These are phyloP conservation scores for Halesus radiatus DNA, from an alignment of 1,140 invertebrate genomes.

Conservation along the genomic window DNA sequence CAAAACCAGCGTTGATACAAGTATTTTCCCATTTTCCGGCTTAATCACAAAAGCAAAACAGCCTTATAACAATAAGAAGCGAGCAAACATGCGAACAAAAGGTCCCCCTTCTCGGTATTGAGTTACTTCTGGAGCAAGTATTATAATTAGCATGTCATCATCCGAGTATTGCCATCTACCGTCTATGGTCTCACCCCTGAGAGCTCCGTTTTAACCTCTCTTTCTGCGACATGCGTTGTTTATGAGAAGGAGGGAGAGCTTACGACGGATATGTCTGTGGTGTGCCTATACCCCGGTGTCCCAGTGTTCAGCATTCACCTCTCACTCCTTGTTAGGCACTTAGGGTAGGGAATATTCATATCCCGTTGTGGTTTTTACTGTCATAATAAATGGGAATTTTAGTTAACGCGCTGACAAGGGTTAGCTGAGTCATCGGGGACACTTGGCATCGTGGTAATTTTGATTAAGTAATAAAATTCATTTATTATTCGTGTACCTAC, in stretches of 20 bases:
- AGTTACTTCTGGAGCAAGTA: background rate
- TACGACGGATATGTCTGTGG: no score
- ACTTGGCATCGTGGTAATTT: no score
- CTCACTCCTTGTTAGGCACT: no score
- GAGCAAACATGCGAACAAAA: slow-evolving; percentile 11
- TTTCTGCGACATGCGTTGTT: no score
- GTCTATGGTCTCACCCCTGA: background rate
- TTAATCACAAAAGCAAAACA: slow-evolving; percentile 5
- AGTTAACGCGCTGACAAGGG: background rate
- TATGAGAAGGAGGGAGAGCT: no score
- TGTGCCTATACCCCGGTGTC: no score
- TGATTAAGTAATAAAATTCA: no score
- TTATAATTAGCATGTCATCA: slow-evolving; percentile 7
- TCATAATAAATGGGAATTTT: slow-evolving; percentile 7
- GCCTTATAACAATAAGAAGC: background rate
- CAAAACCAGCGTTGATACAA: background rate
- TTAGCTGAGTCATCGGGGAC: background rate
- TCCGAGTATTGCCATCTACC: background rate
- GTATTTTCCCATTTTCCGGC: background rate
- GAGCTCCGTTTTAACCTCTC: no score
- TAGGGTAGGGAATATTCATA: slow-evolving; percentile 7
- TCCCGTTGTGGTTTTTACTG: slow-evolving; percentile 4
- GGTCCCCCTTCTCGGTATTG: background rate
- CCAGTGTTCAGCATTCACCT: no score
- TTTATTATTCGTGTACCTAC: no score